Base-by-base conservation (phyloP, 2,888 invertebrate genomes). In the Chromoteleia sp. region DNA sequence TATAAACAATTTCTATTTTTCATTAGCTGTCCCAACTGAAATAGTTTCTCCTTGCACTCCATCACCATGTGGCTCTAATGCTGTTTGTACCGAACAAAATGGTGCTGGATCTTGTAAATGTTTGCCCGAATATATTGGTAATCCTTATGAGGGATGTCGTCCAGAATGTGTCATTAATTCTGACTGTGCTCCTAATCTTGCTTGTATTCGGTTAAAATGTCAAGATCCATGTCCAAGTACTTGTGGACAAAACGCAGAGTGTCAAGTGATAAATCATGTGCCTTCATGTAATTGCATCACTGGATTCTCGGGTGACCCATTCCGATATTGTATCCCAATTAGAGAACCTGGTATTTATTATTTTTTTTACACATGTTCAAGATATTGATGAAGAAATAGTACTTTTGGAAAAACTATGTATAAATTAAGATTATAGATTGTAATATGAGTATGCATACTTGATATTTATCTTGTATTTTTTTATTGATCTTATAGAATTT, bases 181-280 rank as follows among this genome's bases (percentile, higher is more conserved):
- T 0, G 97, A 97, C 87, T 97, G 97, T 90, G 92, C 95, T 1
- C 92, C 94, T 58, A 94, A 95, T 86, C 94, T 94, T 87, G 95
- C 97, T 15, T 97, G 97, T 88, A 92, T 95, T 29, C 94, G 95
- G 84, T 95, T 95, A 73, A 96, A 96, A 92, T 97, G 97, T 88
- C 91, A 94, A 12, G 94, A 97, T 91, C 97, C 97, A 8, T 97
- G 97, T 87, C 94, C 94, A n/a, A 95, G 95, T 84, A 95, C 95
- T 87, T 97, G 97, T 89, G 97, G 96, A 12, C 91, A 93, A 61
- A 95, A 94, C 88, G 95, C 96, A 0, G 93, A 95, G 76, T 97
- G 97, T 88, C 94, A 95, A 86, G 96, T 96, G 15, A 94, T 95
- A 74, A 96, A 96, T 87, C 97, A 94, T 83, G 91, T 93, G 75